Percentiles rank a stretch among this genome's conserved stretches.
Conservation (phyloP, 2,113 vertebrate species). For the Sturnus vulgaris region DNA sequence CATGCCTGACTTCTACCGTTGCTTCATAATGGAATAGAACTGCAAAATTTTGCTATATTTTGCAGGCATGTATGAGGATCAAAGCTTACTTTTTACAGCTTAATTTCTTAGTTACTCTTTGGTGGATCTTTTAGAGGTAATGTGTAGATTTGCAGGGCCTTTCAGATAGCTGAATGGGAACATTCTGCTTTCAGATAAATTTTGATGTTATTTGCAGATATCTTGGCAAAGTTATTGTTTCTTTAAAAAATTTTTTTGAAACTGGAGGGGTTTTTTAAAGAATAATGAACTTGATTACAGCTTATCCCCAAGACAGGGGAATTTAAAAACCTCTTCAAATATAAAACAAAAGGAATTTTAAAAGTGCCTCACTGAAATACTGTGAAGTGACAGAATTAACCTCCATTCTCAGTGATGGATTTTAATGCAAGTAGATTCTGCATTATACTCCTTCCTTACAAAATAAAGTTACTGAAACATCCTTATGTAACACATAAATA, state of each 20-base stretch:
- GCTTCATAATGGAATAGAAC: not conserved
- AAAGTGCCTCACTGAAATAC: not conserved
- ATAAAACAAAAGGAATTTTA: not conserved
- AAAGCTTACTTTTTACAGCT: not conserved
- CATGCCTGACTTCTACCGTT: not conserved
- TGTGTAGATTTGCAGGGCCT: not conserved
- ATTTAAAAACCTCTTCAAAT: not conserved
- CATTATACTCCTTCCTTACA: not conserved
- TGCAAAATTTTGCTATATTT: not conserved
- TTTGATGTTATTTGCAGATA: not conserved
- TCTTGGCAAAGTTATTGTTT: not conserved
- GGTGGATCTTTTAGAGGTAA: not conserved
- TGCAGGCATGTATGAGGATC: not conserved
- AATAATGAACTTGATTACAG: not conserved
- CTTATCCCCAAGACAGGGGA: not conserved
- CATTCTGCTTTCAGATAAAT: not conserved
- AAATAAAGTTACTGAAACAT: not conserved
- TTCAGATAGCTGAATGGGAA: not conserved
- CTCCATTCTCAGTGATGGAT: not conserved
- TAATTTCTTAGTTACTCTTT: not conserved
- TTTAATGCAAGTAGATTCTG: not conserved
- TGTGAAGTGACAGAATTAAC: not conserved
- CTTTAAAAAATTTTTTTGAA: not conserved
- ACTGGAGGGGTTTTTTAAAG: accelerated
- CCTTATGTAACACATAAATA: not conserved